A percentile compares a stretch with the other conserved stretches of the same genome.
Conservation (phyloP, 2,888 invertebrate species). For the Antheraea yamamai region DNA sequence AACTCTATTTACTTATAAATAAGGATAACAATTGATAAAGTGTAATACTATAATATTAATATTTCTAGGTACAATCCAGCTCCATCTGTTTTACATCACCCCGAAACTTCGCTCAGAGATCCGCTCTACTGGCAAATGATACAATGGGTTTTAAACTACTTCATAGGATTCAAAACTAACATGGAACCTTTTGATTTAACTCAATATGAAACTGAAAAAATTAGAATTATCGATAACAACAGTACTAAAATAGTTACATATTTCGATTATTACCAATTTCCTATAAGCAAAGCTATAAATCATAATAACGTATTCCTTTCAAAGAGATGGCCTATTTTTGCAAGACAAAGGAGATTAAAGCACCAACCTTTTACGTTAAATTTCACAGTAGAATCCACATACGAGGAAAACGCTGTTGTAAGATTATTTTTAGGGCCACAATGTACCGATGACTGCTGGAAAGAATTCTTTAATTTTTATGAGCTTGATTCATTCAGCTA, state of each 20-base stretch:
- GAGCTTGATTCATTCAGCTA: constrained; percentile 59
- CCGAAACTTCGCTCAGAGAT: constrained; percentile 69
- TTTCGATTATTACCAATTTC: constrained; percentile 60
- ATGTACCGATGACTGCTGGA: constrained; percentile 58
- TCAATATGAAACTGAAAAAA: constrained; percentile 51
- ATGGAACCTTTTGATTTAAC: constrained; percentile 56
- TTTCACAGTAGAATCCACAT: constrained; percentile 56
- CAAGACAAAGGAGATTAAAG: constrained; percentile 62
- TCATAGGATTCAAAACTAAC: constrained; percentile 53
- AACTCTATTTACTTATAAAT: neutral
- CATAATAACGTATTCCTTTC: constrained; percentile 33
- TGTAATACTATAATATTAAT: constrained; percentile 17
- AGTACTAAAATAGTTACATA: constrained; percentile 59
- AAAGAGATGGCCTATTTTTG: constrained; percentile 38
- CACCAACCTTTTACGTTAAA: constrained; percentile 56
- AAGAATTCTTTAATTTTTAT: constrained; percentile 54
- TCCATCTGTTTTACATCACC: constrained; percentile 67
- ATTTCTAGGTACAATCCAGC: constrained; percentile 66
- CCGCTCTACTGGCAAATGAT: constrained; percentile 67
- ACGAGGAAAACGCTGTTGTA: constrained; percentile 45
- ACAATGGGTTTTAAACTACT: constrained; percentile 57
- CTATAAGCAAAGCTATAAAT: constrained; percentile 51
- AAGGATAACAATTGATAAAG: neutral
- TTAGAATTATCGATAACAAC: constrained; percentile 48
- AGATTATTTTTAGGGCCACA: constrained; percentile 67